Evolutionary conservation across 2,888 invertebrate species (phyloP).

Genomic region (Cerastoderma edule): DNA sequence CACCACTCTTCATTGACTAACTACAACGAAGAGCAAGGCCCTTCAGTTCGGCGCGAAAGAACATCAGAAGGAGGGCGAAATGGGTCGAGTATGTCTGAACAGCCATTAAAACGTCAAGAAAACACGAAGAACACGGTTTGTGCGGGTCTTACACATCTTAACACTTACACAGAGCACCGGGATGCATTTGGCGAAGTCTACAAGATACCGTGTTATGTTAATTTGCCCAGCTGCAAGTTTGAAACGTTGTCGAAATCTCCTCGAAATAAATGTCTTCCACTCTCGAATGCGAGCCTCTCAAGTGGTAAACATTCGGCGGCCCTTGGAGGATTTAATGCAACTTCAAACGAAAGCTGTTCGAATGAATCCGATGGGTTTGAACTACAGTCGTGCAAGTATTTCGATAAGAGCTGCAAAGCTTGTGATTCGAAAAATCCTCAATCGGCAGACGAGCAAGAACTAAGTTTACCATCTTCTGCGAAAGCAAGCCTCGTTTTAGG

Average conservation of each 20-base stretch:
- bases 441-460: too few species aligned
- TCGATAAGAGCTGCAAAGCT: background rate
- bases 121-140: constrained; percentile 7
- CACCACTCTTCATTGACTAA: background rate
- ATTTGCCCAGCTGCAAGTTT: constrained; percentile 23
- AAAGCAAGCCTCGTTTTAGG: too few species aligned
- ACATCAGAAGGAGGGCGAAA: constrained; percentile 1
- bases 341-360: background rate
- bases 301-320: background rate
- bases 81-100: background rate
- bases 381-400: background rate
- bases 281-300: background rate
- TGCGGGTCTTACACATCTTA: constrained; percentile 18
- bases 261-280: constrained; percentile 17
- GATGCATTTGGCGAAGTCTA: background rate
- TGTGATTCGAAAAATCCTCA: background rate
- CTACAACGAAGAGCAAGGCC: background rate
- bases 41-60: constrained; percentile 9
- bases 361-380: background rate
- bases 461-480: too few species aligned
- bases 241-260: constrained; percentile 11
- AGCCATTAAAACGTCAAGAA: constrained; percentile 22
- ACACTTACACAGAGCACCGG: constrained; percentile 14
- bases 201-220: constrained; percentile 5
- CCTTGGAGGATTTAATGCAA: background rate